These are phyloP conservation scores for Mesorhabditis spiculigera DNA, from an alignment of 2,888 invertebrate genomes.

Conservation along the genomic window DNA sequence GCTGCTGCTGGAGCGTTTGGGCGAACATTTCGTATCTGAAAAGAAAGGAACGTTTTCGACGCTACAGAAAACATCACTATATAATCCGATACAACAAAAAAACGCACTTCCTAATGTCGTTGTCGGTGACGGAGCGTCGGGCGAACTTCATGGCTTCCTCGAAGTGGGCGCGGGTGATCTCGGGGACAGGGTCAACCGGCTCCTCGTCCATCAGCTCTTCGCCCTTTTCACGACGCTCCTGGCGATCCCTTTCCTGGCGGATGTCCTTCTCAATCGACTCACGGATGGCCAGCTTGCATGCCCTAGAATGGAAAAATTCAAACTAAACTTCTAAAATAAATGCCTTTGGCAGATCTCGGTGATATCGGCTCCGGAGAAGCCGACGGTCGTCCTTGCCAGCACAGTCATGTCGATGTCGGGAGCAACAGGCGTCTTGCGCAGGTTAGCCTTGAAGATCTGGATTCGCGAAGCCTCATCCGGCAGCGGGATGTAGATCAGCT, in stretches of 20 bases:
- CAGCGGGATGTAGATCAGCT: conserved; percentile 98
- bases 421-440: conserved; percentile 53
- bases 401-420: conserved; percentile 81
- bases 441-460: conserved; percentile 81
- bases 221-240: conserved; percentile 67
- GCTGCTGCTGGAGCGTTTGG: conserved; percentile 96
- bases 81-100: background rate
- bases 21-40: conserved; percentile 94
- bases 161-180: conserved; percentile 93
- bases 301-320: conserved; percentile 60
- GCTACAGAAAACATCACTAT: background rate
- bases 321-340: background rate
- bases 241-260: conserved; percentile 79
- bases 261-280: conserved; percentile 96
- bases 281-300: conserved; percentile 96
- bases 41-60: background rate
- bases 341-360: conserved; percentile 95
- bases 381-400: conserved; percentile 73
- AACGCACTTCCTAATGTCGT: conserved; percentile 85
- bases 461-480: conserved; percentile 97
- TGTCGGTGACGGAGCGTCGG: conserved; percentile 89
- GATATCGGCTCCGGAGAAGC: conserved; percentile 96
- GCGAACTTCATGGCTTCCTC: conserved; percentile 71
- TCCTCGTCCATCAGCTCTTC: conserved; percentile 64
- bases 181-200: conserved; percentile 85